Base-by-base conservation (phyloP, 2,113 vertebrate genomes). In the Lasiurus cinereus region DNA sequence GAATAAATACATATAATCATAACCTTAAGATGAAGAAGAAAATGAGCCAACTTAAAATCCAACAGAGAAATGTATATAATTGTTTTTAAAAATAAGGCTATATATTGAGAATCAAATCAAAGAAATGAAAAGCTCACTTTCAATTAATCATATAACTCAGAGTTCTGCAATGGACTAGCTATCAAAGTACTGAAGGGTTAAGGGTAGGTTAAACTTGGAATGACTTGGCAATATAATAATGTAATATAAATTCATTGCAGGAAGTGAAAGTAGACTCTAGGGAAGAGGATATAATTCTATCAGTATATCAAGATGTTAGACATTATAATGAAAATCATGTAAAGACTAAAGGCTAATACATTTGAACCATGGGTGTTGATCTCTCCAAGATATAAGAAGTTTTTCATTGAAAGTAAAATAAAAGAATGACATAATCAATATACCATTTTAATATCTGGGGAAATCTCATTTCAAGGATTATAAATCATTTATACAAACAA, bases 1-100 rank as follows among this genome's bases (percentile, higher is more conserved):
- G 85, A 96, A 83, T 91, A 96, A 94, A 82, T 72, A 86, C 21
- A 92, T 64, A 56, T 52, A 91, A 85, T 90, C 48, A 62, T 48
- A 86, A 72, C 14, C 87, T 89, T 95, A 87, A 16, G 5, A 73
- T 86, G 48, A 19, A 67, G 31, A 48, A 88, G 64, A 83, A 96
- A 96, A 76, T 69, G 59, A 94, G 21, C 48, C 64, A 46, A 62
- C 19, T 66, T 70, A 89, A 39, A 80, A 83, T 54, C 48, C 79
- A 48, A 77, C 79, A 86, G 21, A 95, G 29, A 76, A 92, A 14
- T 83, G 8, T 24, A 33, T 24, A 29, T 33, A 89, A 94, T 95
- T 89, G 89, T 73, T 87, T 73, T 39, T 39, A 39, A 21, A 69
- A 88, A 79, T 46, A 89, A 92, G 31, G 19, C 10, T 64, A n/a